Base-by-base conservation (phyloP, 2,113 vertebrate species). In the Nothobranchius furzeri region DNA sequence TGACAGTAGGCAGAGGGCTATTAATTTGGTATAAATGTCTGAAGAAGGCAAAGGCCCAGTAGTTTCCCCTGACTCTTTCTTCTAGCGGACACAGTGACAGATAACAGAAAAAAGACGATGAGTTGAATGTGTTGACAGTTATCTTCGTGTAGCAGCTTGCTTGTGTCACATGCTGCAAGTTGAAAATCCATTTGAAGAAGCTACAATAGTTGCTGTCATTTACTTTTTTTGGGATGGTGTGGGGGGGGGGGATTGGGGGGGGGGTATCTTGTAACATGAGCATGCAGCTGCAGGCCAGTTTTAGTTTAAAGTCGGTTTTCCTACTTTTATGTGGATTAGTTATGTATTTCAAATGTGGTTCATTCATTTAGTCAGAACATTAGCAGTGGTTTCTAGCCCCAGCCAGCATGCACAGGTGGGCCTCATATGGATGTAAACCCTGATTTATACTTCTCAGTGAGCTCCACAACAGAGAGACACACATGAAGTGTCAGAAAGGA, bases 1-100 rank as follows among this genome's bases (percentile, higher is more conserved):
- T 12, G 9, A 15, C 9, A n/a, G 1, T 48, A 7, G 10, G 15
- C 60, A 49, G 14, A 37, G 14, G 45, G 15, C 45, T 48, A 40
- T 17, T 35, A 20, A 6, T 20, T 57, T 14, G 17, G 7, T 20
- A n/a, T 48, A 48, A 13, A 48, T 69, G 56, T 79, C 51, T 53
- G 46, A 60, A 49, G 11, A 69, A 17, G 14, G 57, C 51, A 48
- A 56, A 48, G 11, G 14, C n/a, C 7, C 17, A 14, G 8, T 4
- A 30, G 35, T 61, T 87, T 75, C 67, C 73, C 73, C 72, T 72
- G 54, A 45, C 30, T 42, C 12, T 25, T 47, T 11, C 0, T 40
- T 74, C 55, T 12, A 10, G 63, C 9, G 42, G 8, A 52, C 46
- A 42, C 14, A 3, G 13, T 47, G 40, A 43, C 36, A 58, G 12